Conservation (phyloP, 2,888 invertebrate species). For the Hedychridium roseum region DNA sequence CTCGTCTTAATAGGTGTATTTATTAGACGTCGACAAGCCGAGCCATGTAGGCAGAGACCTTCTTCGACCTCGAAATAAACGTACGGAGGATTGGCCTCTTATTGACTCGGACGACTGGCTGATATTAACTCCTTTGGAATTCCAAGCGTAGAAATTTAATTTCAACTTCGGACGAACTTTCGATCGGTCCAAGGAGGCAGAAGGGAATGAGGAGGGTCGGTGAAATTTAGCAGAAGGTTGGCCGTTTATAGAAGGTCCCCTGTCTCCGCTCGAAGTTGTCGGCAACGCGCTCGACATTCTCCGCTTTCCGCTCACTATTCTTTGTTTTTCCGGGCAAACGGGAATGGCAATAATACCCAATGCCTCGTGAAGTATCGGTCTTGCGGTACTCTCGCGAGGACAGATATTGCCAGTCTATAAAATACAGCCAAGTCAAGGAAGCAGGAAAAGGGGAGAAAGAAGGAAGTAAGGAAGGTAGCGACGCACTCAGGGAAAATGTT, state of each 20-base stretch:
- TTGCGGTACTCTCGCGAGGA: slow-evolving; percentile 22
- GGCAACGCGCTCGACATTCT: slow-evolving; percentile 2
- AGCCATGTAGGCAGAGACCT: too few relatives aligned
- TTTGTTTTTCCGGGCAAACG: slow-evolving; percentile 39
- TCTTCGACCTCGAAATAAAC: not conserved
- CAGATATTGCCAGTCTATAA: slow-evolving; percentile 31
- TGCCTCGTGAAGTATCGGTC: slow-evolving; percentile 33
- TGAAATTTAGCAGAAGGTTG: slow-evolving; percentile 34
- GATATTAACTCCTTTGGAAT: slow-evolving; percentile 4
- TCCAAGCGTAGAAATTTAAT: slow-evolving; percentile 31
- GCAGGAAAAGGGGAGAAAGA: slow-evolving; percentile 2
- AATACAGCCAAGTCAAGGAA: slow-evolving; percentile 17
- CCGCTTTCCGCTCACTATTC: too few relatives aligned
- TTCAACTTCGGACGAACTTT: slow-evolving; percentile 20
- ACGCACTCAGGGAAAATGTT: too few relatives aligned
- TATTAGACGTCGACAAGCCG: too few relatives aligned
- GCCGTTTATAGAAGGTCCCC: slow-evolving; percentile 30
- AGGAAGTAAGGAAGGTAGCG: slow-evolving; percentile 3
- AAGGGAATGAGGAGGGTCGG: too few relatives aligned
- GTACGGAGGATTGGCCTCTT: not conserved
- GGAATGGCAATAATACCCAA: slow-evolving; percentile 40
- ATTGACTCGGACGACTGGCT: not conserved
- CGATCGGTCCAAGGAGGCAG: too few relatives aligned
- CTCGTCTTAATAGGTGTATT: too few relatives aligned
- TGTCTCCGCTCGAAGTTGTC: slow-evolving; percentile 9